phyloP scores from a whole-genome alignment of 2,888 invertebrate genomes.

The Dichetophora obliterata region DNA sequence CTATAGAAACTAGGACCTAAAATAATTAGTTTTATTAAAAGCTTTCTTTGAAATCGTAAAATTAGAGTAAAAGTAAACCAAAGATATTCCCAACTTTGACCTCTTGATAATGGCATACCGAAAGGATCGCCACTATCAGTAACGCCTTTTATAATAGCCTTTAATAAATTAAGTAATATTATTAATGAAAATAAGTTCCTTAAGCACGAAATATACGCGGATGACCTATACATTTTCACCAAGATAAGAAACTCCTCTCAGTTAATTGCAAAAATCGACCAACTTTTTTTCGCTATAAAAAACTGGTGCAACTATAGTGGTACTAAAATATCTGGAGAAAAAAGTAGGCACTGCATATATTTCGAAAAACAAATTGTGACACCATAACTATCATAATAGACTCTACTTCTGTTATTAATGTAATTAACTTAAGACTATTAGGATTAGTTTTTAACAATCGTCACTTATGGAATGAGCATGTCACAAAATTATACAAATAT shows the following conservation, averaged over 20 bases:
- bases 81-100: background rate
- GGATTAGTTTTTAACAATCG: slow-evolving; percentile 24
- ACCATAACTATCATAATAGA: background rate
- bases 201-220: slow-evolving; percentile 16
- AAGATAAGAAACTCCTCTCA: background rate
- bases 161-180: slow-evolving; percentile 4
- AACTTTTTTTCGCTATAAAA: background rate
- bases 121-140: slow-evolving; percentile 28
- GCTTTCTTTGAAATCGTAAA: slow-evolving; percentile 12
- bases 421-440: background rate
- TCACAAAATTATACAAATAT: background rate
- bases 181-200: slow-evolving; percentile 2
- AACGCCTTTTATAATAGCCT: slow-evolving; percentile 6
- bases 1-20: slow-evolving; percentile 6
- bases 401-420: background rate
- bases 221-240: slow-evolving; percentile 4
- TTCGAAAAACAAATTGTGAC: background rate
- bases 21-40: slow-evolving; percentile 1
- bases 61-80: background rate
- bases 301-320: slow-evolving; percentile 24
- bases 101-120: slow-evolving; percentile 18
- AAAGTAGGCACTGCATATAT: slow-evolving; percentile 32
- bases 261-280: background rate
- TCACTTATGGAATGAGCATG: background rate
- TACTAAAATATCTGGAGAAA: background rate